Percentiles rank a stretch among this genome's conserved stretches.
phyloP scores from a whole-genome alignment of 1,140 invertebrate genomes.

The Berghia stephanieae region DNA sequence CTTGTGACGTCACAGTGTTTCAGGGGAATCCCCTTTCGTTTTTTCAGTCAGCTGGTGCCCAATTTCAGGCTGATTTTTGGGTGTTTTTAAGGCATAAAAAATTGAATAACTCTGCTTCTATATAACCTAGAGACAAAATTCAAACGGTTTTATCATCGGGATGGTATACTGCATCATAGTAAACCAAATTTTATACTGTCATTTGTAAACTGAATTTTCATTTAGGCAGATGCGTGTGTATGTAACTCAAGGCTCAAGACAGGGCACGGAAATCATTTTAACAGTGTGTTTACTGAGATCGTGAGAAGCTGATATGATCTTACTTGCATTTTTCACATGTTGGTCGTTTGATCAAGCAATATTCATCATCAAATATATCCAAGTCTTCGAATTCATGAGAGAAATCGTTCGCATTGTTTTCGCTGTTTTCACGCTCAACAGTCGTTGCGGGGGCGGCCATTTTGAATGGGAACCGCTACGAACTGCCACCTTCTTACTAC shows the following conservation, averaged over 20 bases:
- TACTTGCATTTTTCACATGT: conserved; percentile 28
- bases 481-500: background rate
- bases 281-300: background rate
- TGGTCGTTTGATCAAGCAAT: conserved; percentile 7
- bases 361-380: conserved; percentile 11
- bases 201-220: background rate
- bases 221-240: background rate
- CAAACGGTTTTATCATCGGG: background rate
- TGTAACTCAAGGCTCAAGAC: background rate
- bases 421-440: no score
- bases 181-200: background rate
- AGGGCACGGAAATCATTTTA: background rate
- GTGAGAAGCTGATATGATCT: background rate
- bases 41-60: no score
- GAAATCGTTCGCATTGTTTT: no score
- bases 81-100: no score
- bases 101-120: no score
- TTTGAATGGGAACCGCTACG: background rate
- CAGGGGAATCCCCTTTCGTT: no score
- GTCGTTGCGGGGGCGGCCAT: conserved; percentile 4
- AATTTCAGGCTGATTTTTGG: no score
- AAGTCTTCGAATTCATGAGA: conserved; percentile 1
- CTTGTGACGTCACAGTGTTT: no score
- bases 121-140: no score
- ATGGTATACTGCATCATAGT: background rate